These are phyloP conservation scores for Galaxea fascicularis DNA, from an alignment of 92 coral and sea anemone species.

Conservation along the genomic window DNA sequence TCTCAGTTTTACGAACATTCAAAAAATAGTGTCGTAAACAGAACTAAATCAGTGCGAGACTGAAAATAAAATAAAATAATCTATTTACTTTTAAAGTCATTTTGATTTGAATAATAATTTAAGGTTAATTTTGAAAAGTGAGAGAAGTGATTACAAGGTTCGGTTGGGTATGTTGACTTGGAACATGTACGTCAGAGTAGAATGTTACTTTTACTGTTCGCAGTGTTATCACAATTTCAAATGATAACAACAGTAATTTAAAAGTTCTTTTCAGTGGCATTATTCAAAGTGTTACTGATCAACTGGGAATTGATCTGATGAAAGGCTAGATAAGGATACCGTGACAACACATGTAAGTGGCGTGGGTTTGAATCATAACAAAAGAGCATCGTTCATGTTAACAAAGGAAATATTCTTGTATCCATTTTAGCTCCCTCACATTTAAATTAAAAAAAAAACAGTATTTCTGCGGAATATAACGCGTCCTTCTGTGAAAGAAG, in stretches of 20 bases:
- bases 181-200: too few relatives aligned
- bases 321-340: not conserved
- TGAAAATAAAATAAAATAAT: too few relatives aligned
- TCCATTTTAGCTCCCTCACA: not conserved
- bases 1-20: too few relatives aligned
- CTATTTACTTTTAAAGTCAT: too few relatives aligned
- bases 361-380: slow-evolving; percentile 15
- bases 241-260: not conserved
- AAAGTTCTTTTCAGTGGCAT: not conserved
- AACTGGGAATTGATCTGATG: not conserved
- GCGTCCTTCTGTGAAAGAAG: not conserved
- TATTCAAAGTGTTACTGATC: slow-evolving; percentile 3
- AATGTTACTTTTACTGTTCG: too few relatives aligned
- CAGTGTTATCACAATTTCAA: not conserved
- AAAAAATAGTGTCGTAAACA: too few relatives aligned
- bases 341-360: slow-evolving; percentile 34
- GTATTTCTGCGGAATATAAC: not conserved
- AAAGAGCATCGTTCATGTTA: not conserved
- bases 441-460: not conserved
- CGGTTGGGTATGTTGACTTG: too few relatives aligned
- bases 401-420: not conserved
- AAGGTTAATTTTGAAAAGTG: too few relatives aligned
- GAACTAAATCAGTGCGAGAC: too few relatives aligned
- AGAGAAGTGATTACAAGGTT: too few relatives aligned
- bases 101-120: too few relatives aligned